Evolutionary conservation across 2,113 vertebrate species (phyloP).

Genomic region (Ceyx cyanopectus): DNA sequence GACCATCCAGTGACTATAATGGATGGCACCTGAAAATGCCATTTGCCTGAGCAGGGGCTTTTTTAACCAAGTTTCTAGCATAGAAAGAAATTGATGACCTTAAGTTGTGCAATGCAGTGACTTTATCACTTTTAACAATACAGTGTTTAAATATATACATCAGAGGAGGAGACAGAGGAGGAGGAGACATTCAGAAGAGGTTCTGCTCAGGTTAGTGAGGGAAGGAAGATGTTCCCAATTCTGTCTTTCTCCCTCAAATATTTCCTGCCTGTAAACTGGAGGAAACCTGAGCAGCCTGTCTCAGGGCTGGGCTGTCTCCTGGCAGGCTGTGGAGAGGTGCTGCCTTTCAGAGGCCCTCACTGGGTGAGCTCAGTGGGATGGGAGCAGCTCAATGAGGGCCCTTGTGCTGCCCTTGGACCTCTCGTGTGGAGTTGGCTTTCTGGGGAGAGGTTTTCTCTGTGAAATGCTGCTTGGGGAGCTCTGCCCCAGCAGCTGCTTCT

Average conservation of each 20-base stretch:
- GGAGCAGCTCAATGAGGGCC: background rate
- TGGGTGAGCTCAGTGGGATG: background rate
- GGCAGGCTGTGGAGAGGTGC: accelerated
- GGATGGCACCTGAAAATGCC: background rate
- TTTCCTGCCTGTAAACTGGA: background rate
- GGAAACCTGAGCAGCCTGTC: background rate
- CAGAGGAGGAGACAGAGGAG: background rate
- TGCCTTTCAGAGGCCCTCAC: background rate
- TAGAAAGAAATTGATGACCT: background rate
- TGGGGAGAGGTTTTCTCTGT: background rate
- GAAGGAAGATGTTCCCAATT: background rate
- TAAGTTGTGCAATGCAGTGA: background rate
- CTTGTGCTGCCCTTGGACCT: background rate
- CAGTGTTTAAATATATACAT: background rate
- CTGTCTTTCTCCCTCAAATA: background rate
- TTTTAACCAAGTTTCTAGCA: background rate
- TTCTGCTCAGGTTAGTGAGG: background rate
- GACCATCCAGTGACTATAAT: background rate
- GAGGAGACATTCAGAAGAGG: background rate
- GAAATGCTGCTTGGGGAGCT: background rate
- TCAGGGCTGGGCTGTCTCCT: background rate
- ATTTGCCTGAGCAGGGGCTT: background rate
- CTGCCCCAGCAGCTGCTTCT: background rate
- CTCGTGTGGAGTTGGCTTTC: background rate
- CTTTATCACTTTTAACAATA: background rate